These are phyloP conservation scores for Menidia beryllina DNA, from an alignment of 2,113 vertebrate species.

Conservation along the genomic window DNA sequence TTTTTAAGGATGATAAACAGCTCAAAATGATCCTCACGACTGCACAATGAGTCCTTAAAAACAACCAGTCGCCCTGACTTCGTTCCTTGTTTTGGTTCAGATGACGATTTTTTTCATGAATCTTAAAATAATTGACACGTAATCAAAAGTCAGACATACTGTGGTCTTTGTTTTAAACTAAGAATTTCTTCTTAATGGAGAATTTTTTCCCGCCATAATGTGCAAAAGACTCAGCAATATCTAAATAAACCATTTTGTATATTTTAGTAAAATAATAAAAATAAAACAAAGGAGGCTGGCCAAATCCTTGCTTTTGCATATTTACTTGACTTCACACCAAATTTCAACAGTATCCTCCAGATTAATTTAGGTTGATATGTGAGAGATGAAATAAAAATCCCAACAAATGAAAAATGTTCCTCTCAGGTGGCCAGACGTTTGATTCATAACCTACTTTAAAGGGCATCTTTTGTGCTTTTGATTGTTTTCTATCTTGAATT, in stretches of 20 bases:
- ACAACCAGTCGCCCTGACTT: constrained; percentile 15
- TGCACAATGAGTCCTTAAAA: constrained; percentile 9
- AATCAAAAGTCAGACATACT: constrained; percentile 14
- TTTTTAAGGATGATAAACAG: constrained; percentile 30
- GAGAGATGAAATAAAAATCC: not conserved
- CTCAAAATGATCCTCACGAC: constrained; percentile 18
- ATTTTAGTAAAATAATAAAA: constrained; percentile 14
- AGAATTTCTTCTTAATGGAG: not conserved
- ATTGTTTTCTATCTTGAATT: not conserved
- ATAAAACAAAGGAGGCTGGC: constrained; percentile 3
- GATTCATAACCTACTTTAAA: not conserved
- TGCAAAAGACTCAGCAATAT: not conserved
- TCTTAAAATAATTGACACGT: constrained; percentile 4
- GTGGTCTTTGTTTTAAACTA: not conserved
- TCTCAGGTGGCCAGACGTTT: not conserved
- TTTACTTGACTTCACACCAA: not conserved
- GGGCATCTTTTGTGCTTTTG: not conserved
- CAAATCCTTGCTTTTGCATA: not conserved
- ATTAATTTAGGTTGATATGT: not conserved
- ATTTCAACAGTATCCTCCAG: not conserved
- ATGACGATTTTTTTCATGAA: not conserved
- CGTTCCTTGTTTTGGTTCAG: not conserved
- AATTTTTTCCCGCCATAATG: not conserved
- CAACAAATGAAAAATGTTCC: no score
- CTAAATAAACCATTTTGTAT: not conserved